Evolutionary conservation across 2,888 invertebrate species (phyloP).

Genomic region (Mesochorus sp.): DNA sequence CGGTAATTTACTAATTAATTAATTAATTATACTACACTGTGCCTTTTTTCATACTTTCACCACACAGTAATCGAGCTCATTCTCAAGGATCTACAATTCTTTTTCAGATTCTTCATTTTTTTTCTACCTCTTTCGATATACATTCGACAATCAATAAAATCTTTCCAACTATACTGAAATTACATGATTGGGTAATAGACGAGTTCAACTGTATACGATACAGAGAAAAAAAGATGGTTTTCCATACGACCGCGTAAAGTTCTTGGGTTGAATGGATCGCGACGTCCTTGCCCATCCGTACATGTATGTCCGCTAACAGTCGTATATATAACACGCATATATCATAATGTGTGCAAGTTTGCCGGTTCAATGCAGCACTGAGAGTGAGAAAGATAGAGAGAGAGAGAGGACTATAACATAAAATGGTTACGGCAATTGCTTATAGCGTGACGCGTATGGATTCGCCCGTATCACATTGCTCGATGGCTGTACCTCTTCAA

Average conservation of each 20-base stretch:
- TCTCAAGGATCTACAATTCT: too few species aligned
- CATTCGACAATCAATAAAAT: too few species aligned
- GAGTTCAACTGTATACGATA: too few species aligned
- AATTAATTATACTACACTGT: too few species aligned
- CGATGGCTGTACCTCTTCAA: slow-evolving; percentile 28
- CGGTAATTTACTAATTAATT: too few species aligned
- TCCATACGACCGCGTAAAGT: slow-evolving; percentile 25
- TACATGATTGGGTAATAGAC: too few species aligned
- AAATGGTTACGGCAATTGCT: slow-evolving; percentile 35
- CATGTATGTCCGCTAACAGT: slow-evolving; percentile 1
- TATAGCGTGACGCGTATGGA: slow-evolving; percentile 39
- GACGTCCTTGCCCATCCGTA: slow-evolving; percentile 48
- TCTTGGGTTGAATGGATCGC: slow-evolving; percentile 41
- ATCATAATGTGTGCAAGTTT: neutral
- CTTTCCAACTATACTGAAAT: too few species aligned
- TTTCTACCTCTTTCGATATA: too few species aligned
- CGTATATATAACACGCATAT: too few species aligned
- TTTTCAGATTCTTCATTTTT: too few species aligned
- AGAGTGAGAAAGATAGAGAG: neutral
- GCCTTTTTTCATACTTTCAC: too few species aligned
- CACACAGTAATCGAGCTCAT: too few species aligned
- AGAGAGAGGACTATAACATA: slow-evolving; percentile 5
- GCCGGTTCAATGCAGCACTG: neutral
- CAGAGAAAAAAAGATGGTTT: neutral
- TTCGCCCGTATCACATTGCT: slow-evolving; percentile 42